Percentiles rank a stretch among this genome's conserved stretches.
Conservation (phyloP, 2,113 vertebrate species). For the Cygnus atratus region DNA sequence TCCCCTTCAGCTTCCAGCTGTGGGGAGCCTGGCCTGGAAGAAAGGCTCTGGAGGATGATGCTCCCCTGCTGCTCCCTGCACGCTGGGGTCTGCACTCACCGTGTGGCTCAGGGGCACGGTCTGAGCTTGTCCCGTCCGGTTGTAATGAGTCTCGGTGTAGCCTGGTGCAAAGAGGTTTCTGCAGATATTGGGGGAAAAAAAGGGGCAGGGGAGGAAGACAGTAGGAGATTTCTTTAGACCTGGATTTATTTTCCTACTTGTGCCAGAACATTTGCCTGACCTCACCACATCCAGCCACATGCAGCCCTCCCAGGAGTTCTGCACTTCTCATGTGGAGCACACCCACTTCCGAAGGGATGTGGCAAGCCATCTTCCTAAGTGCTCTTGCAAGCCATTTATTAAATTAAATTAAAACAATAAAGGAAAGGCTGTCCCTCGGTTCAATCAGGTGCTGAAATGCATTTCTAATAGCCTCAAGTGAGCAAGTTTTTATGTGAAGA, state of each 20-base stretch:
- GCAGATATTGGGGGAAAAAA: not conserved
- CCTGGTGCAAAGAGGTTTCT: constrained; percentile 88
- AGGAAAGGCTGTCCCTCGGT: not conserved
- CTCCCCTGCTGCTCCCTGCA: not conserved
- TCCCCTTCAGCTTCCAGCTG: not conserved
- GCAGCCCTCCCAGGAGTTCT: not conserved
- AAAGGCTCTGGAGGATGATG: not conserved
- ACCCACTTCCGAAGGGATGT: not conserved
- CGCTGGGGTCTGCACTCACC: constrained; percentile 56
- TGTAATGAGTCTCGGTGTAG: constrained; percentile 92
- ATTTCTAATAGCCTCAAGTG: not conserved
- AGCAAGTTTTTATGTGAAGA: not conserved
- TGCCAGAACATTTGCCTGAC: not conserved
- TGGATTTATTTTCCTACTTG: not conserved
- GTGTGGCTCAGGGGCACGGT: constrained; percentile 71
- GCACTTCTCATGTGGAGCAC: not conserved
- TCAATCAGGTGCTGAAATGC: not conserved
- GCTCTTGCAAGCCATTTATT: not conserved
- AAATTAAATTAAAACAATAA: not conserved
- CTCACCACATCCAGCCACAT: not conserved
- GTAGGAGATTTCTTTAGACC: not conserved
- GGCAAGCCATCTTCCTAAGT: not conserved
- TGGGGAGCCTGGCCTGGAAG: not conserved
- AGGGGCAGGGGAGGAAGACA: not conserved
- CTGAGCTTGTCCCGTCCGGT: constrained; percentile 73